Evolutionary conservation across 1,140 invertebrate genomes (phyloP), one percentile per base, ranked within the genome.

Genomic region (Scaptomyza graminum): DNA sequence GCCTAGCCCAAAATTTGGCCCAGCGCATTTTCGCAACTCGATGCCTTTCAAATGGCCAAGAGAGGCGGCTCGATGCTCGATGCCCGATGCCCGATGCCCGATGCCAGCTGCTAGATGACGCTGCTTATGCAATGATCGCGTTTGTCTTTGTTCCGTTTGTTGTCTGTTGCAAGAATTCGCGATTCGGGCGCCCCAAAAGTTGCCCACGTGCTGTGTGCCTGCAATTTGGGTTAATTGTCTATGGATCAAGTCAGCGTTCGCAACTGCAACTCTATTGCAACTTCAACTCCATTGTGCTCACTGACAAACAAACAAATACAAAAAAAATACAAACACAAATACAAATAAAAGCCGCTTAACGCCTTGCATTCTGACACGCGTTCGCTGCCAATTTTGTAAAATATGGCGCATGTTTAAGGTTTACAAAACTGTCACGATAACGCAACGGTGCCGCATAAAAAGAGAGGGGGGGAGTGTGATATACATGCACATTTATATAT

Each of bases 201-300:
- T 73, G 79, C 79, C 82, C 82, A 88, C 82, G 83, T 87, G 83
- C 79, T 68, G 49, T 62, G 47, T 55, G 34, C 49, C 43, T 9
- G 67, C 83, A 82, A 88, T 87, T 88, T 87, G 83, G 79, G 79
- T 87, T 88, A 87, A 88, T 87, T 87, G 82, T 87, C 78, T 78
- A 61, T 62, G 74, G 77, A 85, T 81, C 75, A 80, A 63, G 47
- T 57, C 70, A 57, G 49, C 47, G 39, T 22, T 50, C 13, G 3
- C 61, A 18, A 47, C 52, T 41, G 31, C 54, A 34, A 34, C 31
- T 34, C 31, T 34, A 34, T 34, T 34, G 31, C 31, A 31, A 57
- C 54, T 56, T 39, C 63, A 37, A 67, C 49, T 62, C 73, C 76
- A 80, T 84, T 84, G 81, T 84, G 65, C 34, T 31, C 74, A 37